phyloP scores from a whole-genome alignment of 2,888 invertebrate species.

The Lochmaea crataegi region DNA sequence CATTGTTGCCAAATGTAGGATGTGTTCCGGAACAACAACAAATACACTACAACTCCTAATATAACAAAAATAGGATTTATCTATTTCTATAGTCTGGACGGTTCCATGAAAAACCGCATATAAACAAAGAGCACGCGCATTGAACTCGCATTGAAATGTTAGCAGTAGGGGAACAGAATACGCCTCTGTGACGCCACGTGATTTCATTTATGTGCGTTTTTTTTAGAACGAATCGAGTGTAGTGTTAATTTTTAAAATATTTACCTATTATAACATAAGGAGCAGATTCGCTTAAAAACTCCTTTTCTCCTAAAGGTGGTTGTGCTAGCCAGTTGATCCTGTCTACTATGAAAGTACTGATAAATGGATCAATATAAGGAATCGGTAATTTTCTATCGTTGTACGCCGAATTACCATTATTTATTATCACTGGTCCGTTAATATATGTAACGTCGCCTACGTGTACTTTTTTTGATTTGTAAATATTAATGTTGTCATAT shows the following conservation, averaged over 20 bases:
- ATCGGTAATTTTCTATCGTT: conserved; percentile 11
- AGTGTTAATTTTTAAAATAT: too few species aligned
- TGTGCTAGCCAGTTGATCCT: conserved; percentile 67
- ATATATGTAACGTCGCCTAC: conserved; percentile 68
- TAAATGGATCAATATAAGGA: conserved; percentile 16
- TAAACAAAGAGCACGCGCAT: too few species aligned
- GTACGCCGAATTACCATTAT: conserved; percentile 20
- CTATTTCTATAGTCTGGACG: too few species aligned
- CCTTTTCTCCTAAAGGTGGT: conserved; percentile 61
- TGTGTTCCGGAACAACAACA: neutral
- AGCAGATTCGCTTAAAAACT: conserved; percentile 61
- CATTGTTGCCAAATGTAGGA: too few species aligned
- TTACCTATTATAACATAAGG: conserved; percentile 68
- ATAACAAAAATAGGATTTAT: too few species aligned
- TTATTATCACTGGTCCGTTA: conserved; percentile 60
- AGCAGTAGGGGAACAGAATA: too few species aligned
- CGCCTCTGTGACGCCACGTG: too few species aligned
- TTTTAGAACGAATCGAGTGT: too few species aligned
- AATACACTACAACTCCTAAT: neutral
- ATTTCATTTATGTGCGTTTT: too few species aligned
- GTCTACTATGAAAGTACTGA: conserved; percentile 48
- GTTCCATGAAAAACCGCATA: too few species aligned
- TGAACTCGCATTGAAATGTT: too few species aligned
- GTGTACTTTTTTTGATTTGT: conserved; percentile 65
- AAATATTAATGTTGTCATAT: conserved; percentile 55